Percentiles rank a stretch among this genome's conserved stretches.
These are phyloP conservation scores for Thunnus albacares DNA, from an alignment of 2,797 vertebrate genomes.

Conservation along the genomic window DNA sequence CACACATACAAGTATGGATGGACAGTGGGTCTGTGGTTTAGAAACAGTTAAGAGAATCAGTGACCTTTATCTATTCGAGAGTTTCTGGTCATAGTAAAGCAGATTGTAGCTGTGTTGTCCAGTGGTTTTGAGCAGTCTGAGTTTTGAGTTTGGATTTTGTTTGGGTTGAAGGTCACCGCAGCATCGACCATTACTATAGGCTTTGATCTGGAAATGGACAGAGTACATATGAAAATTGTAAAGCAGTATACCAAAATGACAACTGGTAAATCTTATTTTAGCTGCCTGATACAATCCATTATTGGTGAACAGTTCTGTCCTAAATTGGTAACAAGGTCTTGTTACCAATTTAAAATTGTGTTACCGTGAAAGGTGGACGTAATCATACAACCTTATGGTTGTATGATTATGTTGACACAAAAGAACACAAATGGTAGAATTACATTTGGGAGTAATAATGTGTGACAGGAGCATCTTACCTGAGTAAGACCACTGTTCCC, in stretches of 20 bases:
- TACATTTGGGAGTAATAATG: background rate
- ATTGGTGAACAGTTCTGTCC: background rate
- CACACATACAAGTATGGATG: background rate
- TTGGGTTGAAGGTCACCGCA: constrained; percentile 62
- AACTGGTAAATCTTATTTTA: too few species aligned
- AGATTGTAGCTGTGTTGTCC: constrained; percentile 54
- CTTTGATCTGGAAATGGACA: constrained; percentile 80
- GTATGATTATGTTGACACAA: background rate
- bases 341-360: too few species aligned
- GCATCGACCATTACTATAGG: constrained; percentile 82
- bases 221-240: background rate
- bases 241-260: background rate
- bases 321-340: background rate
- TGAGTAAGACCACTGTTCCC: constrained; percentile 85
- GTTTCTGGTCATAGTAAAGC: constrained; percentile 75
- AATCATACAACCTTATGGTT: background rate
- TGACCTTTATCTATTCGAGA: constrained; percentile 56
- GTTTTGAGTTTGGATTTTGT: constrained; percentile 76
- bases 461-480: constrained; percentile 71
- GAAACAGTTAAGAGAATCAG: background rate
- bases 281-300: background rate
- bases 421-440: background rate
- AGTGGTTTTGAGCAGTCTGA: constrained; percentile 64
- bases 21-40: background rate
- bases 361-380: background rate